Conservation (phyloP, 2,888 invertebrate species). For the Amiota minor region DNA sequence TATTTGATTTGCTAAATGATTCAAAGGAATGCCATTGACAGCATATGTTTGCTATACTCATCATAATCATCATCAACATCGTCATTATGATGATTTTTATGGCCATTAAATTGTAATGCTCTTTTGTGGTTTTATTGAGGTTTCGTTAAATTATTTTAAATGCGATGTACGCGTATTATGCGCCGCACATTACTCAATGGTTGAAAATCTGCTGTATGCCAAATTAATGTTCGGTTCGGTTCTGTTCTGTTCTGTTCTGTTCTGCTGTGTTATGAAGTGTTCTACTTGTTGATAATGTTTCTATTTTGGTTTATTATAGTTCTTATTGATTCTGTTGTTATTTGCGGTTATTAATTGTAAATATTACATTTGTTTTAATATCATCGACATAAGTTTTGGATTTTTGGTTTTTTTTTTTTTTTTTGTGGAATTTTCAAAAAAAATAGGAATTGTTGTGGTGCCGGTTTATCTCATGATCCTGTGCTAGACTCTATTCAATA, state of each 20-base stretch:
- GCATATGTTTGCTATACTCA: neutral
- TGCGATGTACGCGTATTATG: conserved; percentile 4
- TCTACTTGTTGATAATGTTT: conserved; percentile 14
- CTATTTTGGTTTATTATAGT: neutral
- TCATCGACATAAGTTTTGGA: too few relatives aligned
- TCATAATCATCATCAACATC: neutral
- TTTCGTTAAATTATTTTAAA: conserved; percentile 22
- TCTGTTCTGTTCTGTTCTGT: neutral
- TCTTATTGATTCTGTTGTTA: neutral
- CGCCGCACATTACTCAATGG: too few relatives aligned
- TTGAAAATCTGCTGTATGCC: too few relatives aligned
- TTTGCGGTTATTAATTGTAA: conserved; percentile 1
- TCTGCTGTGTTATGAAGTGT: neutral
- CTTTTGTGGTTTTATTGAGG: conserved; percentile 19
- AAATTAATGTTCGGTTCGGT: neutral
- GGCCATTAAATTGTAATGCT: conserved; percentile 19
- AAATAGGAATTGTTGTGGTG: too few relatives aligned
- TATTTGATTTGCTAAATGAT: conserved; percentile 3
- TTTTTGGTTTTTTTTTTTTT: too few relatives aligned
- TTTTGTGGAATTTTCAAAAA: too few relatives aligned
- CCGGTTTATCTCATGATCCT: too few relatives aligned
- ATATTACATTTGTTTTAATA: neutral
- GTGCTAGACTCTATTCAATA: too few relatives aligned
- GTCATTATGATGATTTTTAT: conserved; percentile 1
- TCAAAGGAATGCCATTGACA: neutral